Percentiles rank a stretch among this genome's conserved stretches.
These are phyloP conservation scores for Lordiphosa stackelbergi DNA, from an alignment of 1,140 invertebrate species.

Conservation along the genomic window DNA sequence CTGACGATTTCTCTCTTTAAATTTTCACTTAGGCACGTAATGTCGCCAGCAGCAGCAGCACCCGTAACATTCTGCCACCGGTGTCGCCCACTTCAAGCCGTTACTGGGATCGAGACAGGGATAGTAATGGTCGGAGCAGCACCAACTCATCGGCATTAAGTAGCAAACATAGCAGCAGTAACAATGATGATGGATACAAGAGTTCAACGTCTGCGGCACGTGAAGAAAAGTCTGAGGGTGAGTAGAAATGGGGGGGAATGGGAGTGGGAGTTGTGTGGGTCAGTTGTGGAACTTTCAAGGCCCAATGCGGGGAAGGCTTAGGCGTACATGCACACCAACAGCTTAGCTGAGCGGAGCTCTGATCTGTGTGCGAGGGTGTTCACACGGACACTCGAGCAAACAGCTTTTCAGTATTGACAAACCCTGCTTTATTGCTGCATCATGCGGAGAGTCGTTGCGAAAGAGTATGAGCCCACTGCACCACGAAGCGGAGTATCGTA, in stretches of 20 bases:
- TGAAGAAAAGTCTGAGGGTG: constrained; percentile 71
- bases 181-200: constrained; percentile 52
- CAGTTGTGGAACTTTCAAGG: too few relatives aligned
- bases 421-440: too few relatives aligned
- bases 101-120: constrained; percentile 67
- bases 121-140: constrained; percentile 37
- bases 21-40: constrained; percentile 51
- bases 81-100: constrained; percentile 70
- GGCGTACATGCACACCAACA: too few relatives aligned
- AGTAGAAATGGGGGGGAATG: constrained; percentile 3
- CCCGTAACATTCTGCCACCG: constrained; percentile 58
- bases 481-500: too few relatives aligned
- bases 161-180: constrained; percentile 45
- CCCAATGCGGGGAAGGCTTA: too few relatives aligned
- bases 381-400: too few relatives aligned
- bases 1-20: constrained; percentile 11
- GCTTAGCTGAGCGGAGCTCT: too few relatives aligned
- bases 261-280: too few relatives aligned
- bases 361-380: too few relatives aligned
- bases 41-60: constrained; percentile 37
- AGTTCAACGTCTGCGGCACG: constrained; percentile 17
- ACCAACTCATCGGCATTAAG: constrained; percentile 47
- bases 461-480: too few relatives aligned
- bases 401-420: too few relatives aligned
- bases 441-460: too few relatives aligned